Base-by-base conservation (phyloP, 2,797 vertebrate species). In the Euthynnus affinis region DNA sequence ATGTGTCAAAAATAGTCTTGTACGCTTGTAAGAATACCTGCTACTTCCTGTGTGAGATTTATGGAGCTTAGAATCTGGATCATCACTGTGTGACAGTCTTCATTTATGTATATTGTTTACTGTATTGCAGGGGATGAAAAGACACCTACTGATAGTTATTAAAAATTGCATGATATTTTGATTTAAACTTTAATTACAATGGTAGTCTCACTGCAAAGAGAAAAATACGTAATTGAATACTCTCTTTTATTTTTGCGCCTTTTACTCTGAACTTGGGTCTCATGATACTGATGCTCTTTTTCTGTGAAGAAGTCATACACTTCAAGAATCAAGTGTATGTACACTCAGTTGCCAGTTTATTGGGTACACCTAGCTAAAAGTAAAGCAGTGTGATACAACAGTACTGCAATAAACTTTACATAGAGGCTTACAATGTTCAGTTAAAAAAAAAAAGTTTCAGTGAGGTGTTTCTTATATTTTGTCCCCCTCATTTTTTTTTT, bases 41-140 rank as follows among this genome's bases (percentile, higher is more conserved):
- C 68, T 63, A 87, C 76, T 85, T 89, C 89, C 86, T 85, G 81
- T 85, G 64, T 77, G 62, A 44, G 83, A 73, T 84, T 84, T 67
- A 76, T 64, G 58, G 63, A 74, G 34, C 49, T 70, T 20, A 68
- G 63, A 82, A 82, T 84, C 70, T 87, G 63, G 83, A 89, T 87
- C 83, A 88, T 63, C 77, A 67, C 71, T 68, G 62, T 51, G 40
- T 73, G 61, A 72, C 69, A 67, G 49, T 49, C 52, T 84, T 82
- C 65, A 82, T 78, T 81, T 74, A 70, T 78, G 48, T 27, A 64
- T 65, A 27, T 0, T 72, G 67, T 83, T 84, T 78, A 69, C 44
- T 75, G 25, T 58, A n/a, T 29, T 69, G 70, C 29, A 69, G 27
- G 76, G 23, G 29, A 77, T 62, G 73, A 69, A 64, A 73, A 76